A percentile compares a stretch with the other conserved stretches of the same genome.
Conservation (phyloP, 2,113 vertebrate species). For the Puma concolor region DNA sequence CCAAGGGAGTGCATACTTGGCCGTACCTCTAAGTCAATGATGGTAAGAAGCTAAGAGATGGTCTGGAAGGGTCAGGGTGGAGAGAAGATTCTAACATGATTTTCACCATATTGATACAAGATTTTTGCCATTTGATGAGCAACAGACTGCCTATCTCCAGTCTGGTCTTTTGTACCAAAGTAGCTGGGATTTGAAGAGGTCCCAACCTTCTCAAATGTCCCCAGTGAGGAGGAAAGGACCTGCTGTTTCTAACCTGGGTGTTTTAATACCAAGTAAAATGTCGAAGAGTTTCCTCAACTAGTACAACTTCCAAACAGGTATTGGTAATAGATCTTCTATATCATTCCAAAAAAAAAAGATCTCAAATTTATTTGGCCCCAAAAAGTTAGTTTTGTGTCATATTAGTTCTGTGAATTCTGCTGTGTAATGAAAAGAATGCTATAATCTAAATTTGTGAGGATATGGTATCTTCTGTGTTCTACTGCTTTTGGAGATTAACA, state of each 20-base stretch:
- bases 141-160: not conserved
- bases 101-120: not conserved
- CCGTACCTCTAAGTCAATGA: not conserved
- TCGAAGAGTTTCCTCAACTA: not conserved
- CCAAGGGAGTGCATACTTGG: not conserved
- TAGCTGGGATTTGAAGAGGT: not conserved
- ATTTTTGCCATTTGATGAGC: not conserved
- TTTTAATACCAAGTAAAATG: not conserved
- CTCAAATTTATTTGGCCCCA: not conserved
- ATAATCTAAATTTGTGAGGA: not conserved
- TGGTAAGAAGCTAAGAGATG: not conserved
- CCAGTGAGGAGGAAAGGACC: not conserved
- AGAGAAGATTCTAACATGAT: not conserved
- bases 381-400: not conserved
- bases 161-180: not conserved
- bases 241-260: not conserved
- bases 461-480: not conserved
- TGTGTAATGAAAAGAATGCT: not conserved
- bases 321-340: not conserved
- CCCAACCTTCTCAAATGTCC: not conserved
- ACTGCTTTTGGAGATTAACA: not conserved
- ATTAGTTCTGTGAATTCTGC: not conserved
- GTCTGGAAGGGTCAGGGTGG: not conserved
- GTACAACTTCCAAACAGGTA: not conserved
- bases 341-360: not conserved